Evolutionary conservation across 2,113 vertebrate species (phyloP).

Genomic region (Aspiorhynchus laticeps): DNA sequence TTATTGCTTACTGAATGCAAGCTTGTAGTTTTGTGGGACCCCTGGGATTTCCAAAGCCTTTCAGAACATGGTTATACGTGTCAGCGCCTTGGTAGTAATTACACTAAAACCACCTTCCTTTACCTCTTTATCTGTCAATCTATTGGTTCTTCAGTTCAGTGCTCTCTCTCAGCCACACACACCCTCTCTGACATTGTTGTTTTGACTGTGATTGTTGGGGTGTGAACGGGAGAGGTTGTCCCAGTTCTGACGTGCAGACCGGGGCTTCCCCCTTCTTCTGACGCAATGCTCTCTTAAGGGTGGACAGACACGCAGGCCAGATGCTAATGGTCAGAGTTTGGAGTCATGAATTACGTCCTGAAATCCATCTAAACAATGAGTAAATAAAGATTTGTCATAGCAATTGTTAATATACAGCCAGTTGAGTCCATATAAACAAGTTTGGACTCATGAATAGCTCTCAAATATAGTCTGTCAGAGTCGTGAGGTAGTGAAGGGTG

Average conservation of each 20-base stretch:
- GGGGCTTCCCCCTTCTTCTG: conserved; percentile 47
- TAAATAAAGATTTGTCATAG: background rate
- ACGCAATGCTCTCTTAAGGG: conserved; percentile 30
- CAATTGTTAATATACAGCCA: background rate
- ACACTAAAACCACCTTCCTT: conserved; percentile 16
- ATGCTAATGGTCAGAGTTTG: background rate
- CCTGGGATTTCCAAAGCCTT: conserved; percentile 6
- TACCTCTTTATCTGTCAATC: conserved; percentile 27
- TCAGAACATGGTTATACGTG: background rate
- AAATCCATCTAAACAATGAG: background rate
- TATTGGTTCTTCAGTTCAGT: background rate
- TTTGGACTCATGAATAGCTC: background rate
- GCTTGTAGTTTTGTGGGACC: background rate
- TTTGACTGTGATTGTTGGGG: conserved; percentile 41
- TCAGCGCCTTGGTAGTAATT: background rate
- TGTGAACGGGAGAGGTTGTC: conserved; percentile 41
- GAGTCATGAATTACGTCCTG: background rate
- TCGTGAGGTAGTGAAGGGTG: background rate
- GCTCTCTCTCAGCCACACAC: background rate
- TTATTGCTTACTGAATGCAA: conserved; percentile 33
- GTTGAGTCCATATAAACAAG: background rate
- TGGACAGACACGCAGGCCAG: background rate
- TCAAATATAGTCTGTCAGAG: background rate
- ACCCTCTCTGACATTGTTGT: conserved; percentile 29
- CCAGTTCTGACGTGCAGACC: conserved; percentile 35